A percentile compares a stretch with the other conserved stretches of the same genome.
phyloP scores from a whole-genome alignment of 2,888 invertebrate species.

The Idaea straminata region DNA sequence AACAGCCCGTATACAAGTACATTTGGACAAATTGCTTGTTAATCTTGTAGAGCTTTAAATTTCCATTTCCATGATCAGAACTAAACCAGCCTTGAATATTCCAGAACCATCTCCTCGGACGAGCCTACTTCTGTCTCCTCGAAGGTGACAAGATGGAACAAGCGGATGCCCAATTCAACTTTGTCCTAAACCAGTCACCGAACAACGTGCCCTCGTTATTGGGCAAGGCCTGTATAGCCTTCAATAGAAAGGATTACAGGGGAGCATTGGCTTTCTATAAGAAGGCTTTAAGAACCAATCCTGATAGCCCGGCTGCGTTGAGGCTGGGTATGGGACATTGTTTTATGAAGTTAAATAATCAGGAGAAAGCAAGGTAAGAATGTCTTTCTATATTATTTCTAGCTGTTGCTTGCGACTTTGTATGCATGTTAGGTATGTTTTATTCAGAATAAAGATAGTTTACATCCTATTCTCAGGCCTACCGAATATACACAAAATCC shows the following conservation, averaged over 20 bases:
- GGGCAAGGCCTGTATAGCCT: constrained; percentile 99
- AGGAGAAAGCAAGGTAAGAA: constrained; percentile 92
- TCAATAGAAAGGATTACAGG: constrained; percentile 97
- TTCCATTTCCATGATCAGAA: too few relatives aligned
- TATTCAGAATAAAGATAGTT: too few relatives aligned
- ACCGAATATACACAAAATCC: too few relatives aligned
- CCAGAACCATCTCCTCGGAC: constrained; percentile 96
- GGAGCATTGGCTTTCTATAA: constrained; percentile 98
- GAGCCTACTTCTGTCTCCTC: constrained; percentile 98
- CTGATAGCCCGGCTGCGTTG: constrained; percentile 97
- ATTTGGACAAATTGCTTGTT: too few relatives aligned
- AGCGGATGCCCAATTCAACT: constrained; percentile 99
- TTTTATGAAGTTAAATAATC: constrained; percentile 96
- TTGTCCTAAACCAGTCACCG: constrained; percentile 96
- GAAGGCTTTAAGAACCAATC: constrained; percentile 97
- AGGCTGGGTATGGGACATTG: constrained; percentile 99
- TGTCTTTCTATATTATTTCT: not conserved
- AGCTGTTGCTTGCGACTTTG: too few relatives aligned
- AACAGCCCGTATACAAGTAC: too few relatives aligned
- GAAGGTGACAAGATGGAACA: constrained; percentile 99
- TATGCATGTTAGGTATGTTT: too few relatives aligned
- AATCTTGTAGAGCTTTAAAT: too few relatives aligned
- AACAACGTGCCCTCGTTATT: constrained; percentile 98
- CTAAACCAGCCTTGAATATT: too few relatives aligned
- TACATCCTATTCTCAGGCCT: too few relatives aligned